Evolutionary conservation across 2,888 invertebrate genomes (phyloP), one percentile per base, ranked within the genome.

Genomic region (Orgyia antiqua): DNA sequence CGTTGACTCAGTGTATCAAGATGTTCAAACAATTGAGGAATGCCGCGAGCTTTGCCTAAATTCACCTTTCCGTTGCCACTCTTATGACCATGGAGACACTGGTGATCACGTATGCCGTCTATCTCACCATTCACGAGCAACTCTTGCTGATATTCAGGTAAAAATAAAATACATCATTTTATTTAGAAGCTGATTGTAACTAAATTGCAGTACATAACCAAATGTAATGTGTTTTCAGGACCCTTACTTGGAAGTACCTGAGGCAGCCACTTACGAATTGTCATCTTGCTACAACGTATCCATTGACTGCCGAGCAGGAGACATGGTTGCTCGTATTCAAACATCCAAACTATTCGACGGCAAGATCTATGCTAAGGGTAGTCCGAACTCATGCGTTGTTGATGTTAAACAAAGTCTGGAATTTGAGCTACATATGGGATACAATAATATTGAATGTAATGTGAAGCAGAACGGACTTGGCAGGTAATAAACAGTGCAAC

Each of bases 201-300:
- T 5, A 10, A 4, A 23, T 10, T 10, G 3, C 10, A 9, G 10
- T 23, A 7, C 10, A 2, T 23, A 23, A 23, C 6, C 6, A 2
- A 23, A 10, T 2, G 1, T 20, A 4, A 36, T 39, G 31, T 38
- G 10, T 38, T 52, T 80, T 34, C 69, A 93, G 92, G 94, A 96
- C 60, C 95, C 96, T 19, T 96, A 95, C 77, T 88, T 96, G 56
- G 94, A 95, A 72, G 95, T 96, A 18, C 94, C 95, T 13, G 96
- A 96, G 82, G 95, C 95, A 7, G 92, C 96, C 17, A 96, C 96
- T 8, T 96, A 95, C 83, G 97, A 97, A 82, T 83, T 97, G 48
- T 94, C 94, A 52, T 95, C 96, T 12, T 97, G 97, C 75, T 97
- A 97, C 89, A 97, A 97, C 78, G 96, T 97, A 27, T 94, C 94